These are phyloP conservation scores for Anorthoa munda DNA, from an alignment of 2,888 invertebrate species.

Conservation along the genomic window DNA sequence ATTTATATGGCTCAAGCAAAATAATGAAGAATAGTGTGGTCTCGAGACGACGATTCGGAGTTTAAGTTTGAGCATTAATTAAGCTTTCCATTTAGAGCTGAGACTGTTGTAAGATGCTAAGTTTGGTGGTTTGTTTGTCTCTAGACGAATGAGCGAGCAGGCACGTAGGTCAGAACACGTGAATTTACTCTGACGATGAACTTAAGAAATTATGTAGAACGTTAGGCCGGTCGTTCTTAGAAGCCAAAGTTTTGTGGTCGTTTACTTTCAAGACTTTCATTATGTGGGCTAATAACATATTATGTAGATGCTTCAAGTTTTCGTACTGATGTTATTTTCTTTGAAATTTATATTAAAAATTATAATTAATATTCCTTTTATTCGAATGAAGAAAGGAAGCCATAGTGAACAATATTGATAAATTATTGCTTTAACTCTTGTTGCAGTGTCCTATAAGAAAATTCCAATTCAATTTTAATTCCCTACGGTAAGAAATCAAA, in stretches of 20 bases:
- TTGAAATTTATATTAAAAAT: not conserved
- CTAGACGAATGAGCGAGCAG: conserved; percentile 68
- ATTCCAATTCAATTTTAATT: not conserved
- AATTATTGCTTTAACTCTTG: too few relatives aligned
- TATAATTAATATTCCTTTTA: too few relatives aligned
- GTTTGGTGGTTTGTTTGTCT: conserved; percentile 75
- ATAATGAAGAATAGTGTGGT: conserved; percentile 76
- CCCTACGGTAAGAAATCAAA: conserved; percentile 25
- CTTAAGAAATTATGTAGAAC: conserved; percentile 56
- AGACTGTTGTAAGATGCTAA: conserved; percentile 70
- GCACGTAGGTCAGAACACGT: conserved; percentile 72
- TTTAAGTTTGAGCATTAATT: conserved; percentile 82
- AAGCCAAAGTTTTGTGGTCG: conserved; percentile 41
- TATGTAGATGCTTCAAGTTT: not conserved
- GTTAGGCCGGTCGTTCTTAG: conserved; percentile 21
- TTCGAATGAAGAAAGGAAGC: too few relatives aligned
- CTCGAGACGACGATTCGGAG: conserved; percentile 76
- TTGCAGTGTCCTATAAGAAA: not conserved
- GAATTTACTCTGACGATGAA: conserved; percentile 66
- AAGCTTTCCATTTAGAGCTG: conserved; percentile 77
- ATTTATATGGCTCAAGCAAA: conserved; percentile 72
- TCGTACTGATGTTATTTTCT: conserved; percentile 1
- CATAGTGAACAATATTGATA: too few relatives aligned
- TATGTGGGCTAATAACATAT: conserved; percentile 2
- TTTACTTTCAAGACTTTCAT: conserved; percentile 22